These are phyloP conservation scores for Drosophila chauvacae DNA, from an alignment of 1,140 invertebrate species.

Conservation along the genomic window DNA sequence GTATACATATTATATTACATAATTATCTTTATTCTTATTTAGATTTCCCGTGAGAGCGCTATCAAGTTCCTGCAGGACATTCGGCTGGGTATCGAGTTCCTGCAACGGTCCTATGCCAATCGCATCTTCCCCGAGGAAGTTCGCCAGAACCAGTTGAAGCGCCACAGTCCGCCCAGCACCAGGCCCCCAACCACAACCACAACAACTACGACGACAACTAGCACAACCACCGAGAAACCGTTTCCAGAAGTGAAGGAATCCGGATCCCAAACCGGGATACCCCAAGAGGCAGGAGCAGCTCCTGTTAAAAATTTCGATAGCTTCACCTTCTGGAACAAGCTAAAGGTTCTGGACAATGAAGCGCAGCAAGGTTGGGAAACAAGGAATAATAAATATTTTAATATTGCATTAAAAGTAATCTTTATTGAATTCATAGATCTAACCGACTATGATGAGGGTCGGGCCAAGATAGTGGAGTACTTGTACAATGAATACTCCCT, in stretches of 20 bases:
- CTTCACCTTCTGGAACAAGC: slow-evolving; percentile 74
- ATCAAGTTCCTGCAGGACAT: slow-evolving; percentile 90
- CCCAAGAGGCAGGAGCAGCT: slow-evolving; percentile 19
- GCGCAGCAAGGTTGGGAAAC: slow-evolving; percentile 51
- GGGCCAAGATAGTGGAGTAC: slow-evolving; percentile 87
- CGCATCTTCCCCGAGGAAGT: slow-evolving; percentile 80
- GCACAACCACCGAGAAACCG: slow-evolving; percentile 73
- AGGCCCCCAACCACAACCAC: slow-evolving; percentile 44
- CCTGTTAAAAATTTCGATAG: slow-evolving; percentile 62
- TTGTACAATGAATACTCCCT: slow-evolving; percentile 90
- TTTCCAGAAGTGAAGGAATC: slow-evolving; percentile 59
- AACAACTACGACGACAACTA: slow-evolving; percentile 60
- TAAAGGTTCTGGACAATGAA: slow-evolving; percentile 67
- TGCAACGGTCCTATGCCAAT: slow-evolving; percentile 87
- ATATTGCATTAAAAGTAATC: no score
- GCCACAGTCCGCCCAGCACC: slow-evolving; percentile 53
- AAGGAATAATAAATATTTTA: background rate
- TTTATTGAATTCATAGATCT: slow-evolving; percentile 44
- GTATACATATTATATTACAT: background rate
- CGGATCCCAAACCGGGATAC: slow-evolving; percentile 11
- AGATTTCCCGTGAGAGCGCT: slow-evolving; percentile 90
- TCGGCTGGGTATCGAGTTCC: slow-evolving; percentile 88
- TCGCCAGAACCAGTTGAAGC: slow-evolving; percentile 73
- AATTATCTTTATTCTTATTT: background rate
- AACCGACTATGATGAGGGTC: slow-evolving; percentile 85